Conservation (phyloP, 2,113 vertebrate genomes). For the Hippocampus abdominalis region DNA sequence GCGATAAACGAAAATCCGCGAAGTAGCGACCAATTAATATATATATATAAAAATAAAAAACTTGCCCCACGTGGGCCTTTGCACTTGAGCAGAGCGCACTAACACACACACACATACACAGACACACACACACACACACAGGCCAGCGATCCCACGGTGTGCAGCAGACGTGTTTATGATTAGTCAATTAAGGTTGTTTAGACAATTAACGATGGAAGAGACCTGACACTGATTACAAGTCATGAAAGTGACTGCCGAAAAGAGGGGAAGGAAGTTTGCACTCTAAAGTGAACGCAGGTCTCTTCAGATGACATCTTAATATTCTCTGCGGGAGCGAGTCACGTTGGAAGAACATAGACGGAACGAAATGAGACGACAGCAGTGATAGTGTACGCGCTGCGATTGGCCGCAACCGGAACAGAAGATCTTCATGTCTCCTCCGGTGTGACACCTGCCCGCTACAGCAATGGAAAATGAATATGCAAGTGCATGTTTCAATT, state of each 20-base stretch:
- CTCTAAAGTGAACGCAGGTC: background rate
- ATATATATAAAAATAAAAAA: too few species aligned
- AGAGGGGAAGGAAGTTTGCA: background rate
- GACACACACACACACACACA: too few species aligned
- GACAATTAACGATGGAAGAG: too few species aligned
- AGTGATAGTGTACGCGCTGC: conserved; percentile 8
- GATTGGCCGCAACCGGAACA: conserved; percentile 11
- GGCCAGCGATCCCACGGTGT: too few species aligned
- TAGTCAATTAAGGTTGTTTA: too few species aligned
- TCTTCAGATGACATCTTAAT: conserved; percentile 11
- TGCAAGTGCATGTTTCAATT: conserved; percentile 38
- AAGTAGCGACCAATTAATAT: too few species aligned
- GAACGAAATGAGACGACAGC: conserved; percentile 8
- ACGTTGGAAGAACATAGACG: conserved; percentile 4
- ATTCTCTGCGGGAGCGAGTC: conserved; percentile 7
- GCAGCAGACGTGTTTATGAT: too few species aligned
- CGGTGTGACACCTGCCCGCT: conserved; percentile 15
- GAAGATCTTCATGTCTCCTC: conserved; percentile 22
- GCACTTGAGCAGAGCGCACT: too few species aligned
- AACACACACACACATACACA: too few species aligned
- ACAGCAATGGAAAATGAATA: conserved; percentile 34
- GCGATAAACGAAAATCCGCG: too few species aligned
- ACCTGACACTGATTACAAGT: conserved; percentile 10
- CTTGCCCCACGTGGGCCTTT: too few species aligned
- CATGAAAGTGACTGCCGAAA: background rate